phyloP scores from a whole-genome alignment of 2,113 vertebrate genomes.

The Lamprotornis superbus region DNA sequence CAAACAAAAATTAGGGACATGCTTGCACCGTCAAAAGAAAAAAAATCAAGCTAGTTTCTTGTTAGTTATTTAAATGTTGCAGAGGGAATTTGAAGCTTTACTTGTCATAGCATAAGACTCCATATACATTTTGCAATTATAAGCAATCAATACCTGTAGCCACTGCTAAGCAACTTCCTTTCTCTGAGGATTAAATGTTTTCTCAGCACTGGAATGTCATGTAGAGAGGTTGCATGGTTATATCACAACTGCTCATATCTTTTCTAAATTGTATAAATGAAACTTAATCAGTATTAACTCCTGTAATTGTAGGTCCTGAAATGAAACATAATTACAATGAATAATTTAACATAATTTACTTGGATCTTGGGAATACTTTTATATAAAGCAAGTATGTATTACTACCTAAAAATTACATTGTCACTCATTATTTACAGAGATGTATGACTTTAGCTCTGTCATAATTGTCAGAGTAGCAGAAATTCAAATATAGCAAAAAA shows the following conservation, averaged over 20 bases:
- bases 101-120: neutral
- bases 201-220: neutral
- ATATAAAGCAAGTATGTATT: neutral
- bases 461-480: neutral
- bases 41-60: neutral
- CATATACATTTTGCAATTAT: neutral
- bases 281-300: neutral
- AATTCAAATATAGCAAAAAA: neutral
- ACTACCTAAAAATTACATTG: neutral
- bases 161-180: neutral
- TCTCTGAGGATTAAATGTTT: neutral
- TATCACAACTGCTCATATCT: neutral
- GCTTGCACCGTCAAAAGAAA: neutral
- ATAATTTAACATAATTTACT: slow-evolving; percentile 38
- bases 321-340: slow-evolving; percentile 23
- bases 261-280: neutral
- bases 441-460: neutral
- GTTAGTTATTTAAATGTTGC: neutral
- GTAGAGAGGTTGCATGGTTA: neutral
- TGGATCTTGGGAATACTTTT: neutral
- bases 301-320: neutral
- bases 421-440: neutral
- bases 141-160: neutral
- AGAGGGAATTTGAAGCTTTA: neutral
- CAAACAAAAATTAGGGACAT: neutral